These are phyloP conservation scores for Omphaloscelis lunosa DNA, from an alignment of 2,888 invertebrate genomes.

Conservation along the genomic window DNA sequence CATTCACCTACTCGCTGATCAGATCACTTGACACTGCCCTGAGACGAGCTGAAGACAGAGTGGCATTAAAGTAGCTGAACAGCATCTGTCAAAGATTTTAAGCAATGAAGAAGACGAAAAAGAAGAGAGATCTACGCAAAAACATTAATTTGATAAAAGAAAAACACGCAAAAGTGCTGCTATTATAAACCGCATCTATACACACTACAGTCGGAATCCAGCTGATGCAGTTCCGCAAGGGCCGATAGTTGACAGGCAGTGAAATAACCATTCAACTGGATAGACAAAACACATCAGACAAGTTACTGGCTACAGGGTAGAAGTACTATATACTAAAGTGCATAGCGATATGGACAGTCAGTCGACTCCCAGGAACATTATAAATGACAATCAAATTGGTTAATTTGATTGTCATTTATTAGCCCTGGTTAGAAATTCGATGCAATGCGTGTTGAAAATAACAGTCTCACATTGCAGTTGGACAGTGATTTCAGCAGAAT, in stretches of 20 bases:
- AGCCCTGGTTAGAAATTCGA: not conserved
- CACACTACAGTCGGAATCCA: not conserved
- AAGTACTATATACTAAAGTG: too few species aligned
- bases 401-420: too few species aligned
- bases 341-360: not conserved
- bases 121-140: not conserved
- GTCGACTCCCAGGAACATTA: not conserved
- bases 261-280: not conserved
- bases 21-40: not conserved
- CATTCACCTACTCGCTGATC: not conserved
- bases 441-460: not conserved
- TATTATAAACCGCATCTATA: not conserved
- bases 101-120: not conserved
- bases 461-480: slow-evolving; percentile 79
- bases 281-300: not conserved
- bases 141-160: not conserved
- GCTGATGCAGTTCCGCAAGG: not conserved
- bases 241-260: too few species aligned
- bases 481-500: slow-evolving; percentile 72
- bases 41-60: not conserved
- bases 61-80: not conserved
- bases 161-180: not conserved
- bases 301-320: too few species aligned
- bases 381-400: not conserved
- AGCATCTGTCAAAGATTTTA: not conserved